Percentiles rank a stretch among this genome's conserved stretches.
Evolutionary conservation across 2,888 invertebrate genomes (phyloP).

Genomic region (Xestia xanthographa): DNA sequence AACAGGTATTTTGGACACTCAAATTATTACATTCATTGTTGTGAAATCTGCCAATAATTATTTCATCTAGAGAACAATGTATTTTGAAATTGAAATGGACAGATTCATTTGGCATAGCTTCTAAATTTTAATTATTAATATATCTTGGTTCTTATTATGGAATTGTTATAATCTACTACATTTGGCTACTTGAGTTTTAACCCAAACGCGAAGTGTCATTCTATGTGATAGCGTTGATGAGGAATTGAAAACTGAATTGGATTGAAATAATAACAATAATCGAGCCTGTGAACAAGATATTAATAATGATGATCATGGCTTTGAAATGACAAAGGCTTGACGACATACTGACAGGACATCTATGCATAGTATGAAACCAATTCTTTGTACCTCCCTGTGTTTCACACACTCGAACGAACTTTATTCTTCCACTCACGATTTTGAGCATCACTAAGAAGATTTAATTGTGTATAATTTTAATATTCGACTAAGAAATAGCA

Average conservation of each 20-base stretch:
- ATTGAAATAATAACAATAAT: background rate
- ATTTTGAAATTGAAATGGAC: conserved; percentile 16
- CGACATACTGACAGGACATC: background rate
- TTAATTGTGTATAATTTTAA: background rate
- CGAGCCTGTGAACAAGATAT: background rate
- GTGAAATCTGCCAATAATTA: conserved; percentile 11
- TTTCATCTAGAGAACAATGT: background rate
- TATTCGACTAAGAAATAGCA: background rate
- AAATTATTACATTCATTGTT: background rate
- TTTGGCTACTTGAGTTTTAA: background rate
- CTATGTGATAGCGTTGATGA: background rate
- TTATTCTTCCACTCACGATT: background rate
- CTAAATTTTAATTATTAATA: background rate
- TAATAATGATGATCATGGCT: background rate
- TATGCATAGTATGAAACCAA: no score
- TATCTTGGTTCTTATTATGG: background rate
- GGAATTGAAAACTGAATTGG: background rate
- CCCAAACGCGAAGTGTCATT: background rate
- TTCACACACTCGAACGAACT: background rate
- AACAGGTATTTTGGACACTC: background rate
- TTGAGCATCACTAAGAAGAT: background rate
- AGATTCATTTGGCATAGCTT: background rate
- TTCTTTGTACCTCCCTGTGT: no score
- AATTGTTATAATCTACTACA: background rate
- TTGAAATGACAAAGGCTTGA: background rate